Conservation (phyloP, 2,888 invertebrate genomes). For the Arctia plantaginis region DNA sequence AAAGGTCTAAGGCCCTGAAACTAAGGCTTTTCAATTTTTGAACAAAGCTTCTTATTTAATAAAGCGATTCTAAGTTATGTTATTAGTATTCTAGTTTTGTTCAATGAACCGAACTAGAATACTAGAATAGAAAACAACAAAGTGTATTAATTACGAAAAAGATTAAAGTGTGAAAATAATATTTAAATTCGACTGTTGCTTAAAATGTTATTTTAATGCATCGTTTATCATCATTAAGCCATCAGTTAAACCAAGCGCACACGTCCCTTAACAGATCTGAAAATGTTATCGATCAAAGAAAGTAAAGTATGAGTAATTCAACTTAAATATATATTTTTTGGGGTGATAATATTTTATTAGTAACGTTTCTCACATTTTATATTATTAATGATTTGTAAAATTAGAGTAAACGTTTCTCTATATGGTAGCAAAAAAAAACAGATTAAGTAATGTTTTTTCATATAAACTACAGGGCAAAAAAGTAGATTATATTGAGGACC, state of each 20-base stretch:
- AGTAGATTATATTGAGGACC: too few relatives aligned
- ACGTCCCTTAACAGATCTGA: background rate
- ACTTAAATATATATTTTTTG: background rate
- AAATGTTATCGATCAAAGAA: background rate
- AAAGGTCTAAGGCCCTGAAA: background rate
- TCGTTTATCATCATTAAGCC: background rate
- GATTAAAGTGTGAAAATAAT: background rate
- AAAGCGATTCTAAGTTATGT: background rate
- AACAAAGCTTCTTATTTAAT: background rate
- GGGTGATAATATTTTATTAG: background rate
- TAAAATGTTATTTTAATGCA: background rate
- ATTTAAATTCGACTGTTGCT: background rate
- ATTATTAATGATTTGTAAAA: too few relatives aligned
- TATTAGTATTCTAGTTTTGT: background rate
- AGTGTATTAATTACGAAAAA: background rate
- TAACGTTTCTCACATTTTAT: background rate
- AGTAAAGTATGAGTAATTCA: background rate
- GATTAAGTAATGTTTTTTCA: too few relatives aligned
- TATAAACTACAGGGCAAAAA: too few relatives aligned
- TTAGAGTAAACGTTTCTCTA: too few relatives aligned
- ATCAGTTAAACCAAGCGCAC: background rate
- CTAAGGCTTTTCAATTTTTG: background rate
- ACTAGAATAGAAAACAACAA: background rate
- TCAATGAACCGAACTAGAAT: too few relatives aligned
- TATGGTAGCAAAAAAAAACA: too few relatives aligned